A percentile compares a stretch with the other conserved stretches of the same genome.
Evolutionary conservation across 2,888 invertebrate genomes (phyloP).

Genomic region (Gasteruption jaculator): DNA sequence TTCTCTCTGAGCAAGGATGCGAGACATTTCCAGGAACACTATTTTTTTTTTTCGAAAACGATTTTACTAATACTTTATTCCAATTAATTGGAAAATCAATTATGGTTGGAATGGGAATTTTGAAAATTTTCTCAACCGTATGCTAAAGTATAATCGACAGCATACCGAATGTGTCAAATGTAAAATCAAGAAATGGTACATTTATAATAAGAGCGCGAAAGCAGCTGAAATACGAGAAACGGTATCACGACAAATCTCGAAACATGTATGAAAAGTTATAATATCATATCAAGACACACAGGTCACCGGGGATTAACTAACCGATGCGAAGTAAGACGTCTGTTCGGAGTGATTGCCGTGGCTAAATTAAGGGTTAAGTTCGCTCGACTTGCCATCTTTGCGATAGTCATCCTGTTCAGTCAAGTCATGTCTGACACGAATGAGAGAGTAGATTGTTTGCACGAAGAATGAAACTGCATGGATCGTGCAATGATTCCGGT

Average conservation of each 20-base stretch:
- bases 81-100: too few relatives aligned
- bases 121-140: too few relatives aligned
- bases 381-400: constrained; percentile 35
- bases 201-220: constrained; percentile 8
- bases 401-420: constrained; percentile 37
- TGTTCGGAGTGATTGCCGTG: constrained; percentile 32
- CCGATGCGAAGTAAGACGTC: constrained; percentile 35
- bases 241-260: too few relatives aligned
- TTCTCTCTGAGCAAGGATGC: too few relatives aligned
- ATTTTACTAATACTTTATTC: too few relatives aligned
- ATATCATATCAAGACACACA: too few relatives aligned
- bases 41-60: too few relatives aligned
- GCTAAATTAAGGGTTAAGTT: constrained; percentile 39
- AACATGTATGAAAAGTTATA: too few relatives aligned
- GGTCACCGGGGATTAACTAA: constrained; percentile 30
- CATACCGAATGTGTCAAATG: constrained; percentile 16
- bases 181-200: constrained; percentile 17
- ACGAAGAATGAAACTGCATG: constrained; percentile 20
- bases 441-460: constrained; percentile 4
- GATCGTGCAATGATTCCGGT: constrained; percentile 20
- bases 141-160: too few relatives aligned
- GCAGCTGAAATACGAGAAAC: too few relatives aligned
- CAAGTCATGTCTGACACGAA: constrained; percentile 26
- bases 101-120: too few relatives aligned
- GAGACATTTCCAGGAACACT: too few relatives aligned